A percentile compares a stretch with the other conserved stretches of the same genome.
phyloP scores from a whole-genome alignment of 2,797 vertebrate genomes.

The Benthosema pterotum region DNA sequence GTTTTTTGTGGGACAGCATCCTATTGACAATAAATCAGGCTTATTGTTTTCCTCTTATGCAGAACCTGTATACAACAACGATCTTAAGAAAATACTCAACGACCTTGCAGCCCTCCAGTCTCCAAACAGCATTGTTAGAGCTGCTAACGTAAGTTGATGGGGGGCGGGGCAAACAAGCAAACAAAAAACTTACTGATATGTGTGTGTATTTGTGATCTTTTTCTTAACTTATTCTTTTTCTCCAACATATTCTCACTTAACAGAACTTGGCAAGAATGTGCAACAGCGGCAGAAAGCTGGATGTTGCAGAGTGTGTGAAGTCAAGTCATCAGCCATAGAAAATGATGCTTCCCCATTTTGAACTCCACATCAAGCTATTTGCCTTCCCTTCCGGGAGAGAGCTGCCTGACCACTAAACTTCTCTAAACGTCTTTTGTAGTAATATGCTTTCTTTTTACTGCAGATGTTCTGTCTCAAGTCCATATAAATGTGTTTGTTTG shows the following conservation, averaged over 20 bases:
- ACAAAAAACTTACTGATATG: no score
- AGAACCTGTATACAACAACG: constrained; percentile 64
- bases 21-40: no score
- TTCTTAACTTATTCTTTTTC: not conserved
- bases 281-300: constrained; percentile 86
- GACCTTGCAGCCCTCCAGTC: constrained; percentile 93
- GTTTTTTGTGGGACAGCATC: no score
- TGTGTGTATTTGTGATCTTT: no score
- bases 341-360: constrained; percentile 16
- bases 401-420: constrained; percentile 26
- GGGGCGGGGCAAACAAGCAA: no score
- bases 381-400: not conserved
- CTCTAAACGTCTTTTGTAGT: no score
- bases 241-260: constrained; percentile 24
- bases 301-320: constrained; percentile 89
- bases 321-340: constrained; percentile 58
- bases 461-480: no score
- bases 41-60: not conserved
- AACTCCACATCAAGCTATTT: not conserved
- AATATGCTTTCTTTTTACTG: constrained; percentile 1
- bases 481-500: no score
- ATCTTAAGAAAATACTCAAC: constrained; percentile 89
- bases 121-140: constrained; percentile 92
- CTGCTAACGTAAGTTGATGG: constrained; percentile 83
- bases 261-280: constrained; percentile 95